Evolutionary conservation across 2,113 vertebrate species (phyloP), one percentile per base, ranked within the genome.

Genomic region (Rhinoderma darwinii): DNA sequence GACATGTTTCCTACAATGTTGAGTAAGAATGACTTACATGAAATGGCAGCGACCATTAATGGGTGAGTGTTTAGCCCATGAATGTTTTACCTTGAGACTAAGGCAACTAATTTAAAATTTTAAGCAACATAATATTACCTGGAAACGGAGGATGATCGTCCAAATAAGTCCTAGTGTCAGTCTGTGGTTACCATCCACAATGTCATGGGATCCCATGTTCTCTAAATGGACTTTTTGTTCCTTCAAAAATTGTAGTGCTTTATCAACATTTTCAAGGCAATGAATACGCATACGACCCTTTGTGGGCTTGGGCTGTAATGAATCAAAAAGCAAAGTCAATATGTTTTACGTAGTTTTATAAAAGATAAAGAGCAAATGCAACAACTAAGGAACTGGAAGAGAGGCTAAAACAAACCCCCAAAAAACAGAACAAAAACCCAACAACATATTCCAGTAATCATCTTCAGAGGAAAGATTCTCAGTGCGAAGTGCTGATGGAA

Each of bases 241-340:
- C 88, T 98, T 98, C 56, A 98, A 94, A 90, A 98, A 98, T 92
- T 98, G 97, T 88, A 98, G 90, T 0, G 97, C 97, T 91, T 98
- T 98, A 89, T 98, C 97, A 75, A 98, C 97, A 1, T 98, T 98
- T 90, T 98, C 97, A 91, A 98, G 93, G 89, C 96, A 98, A 93
- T 98, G 97, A 90, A 98, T 98, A 59, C 97, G 94, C 97, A 98
- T 98, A 37, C 97, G 96, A 73, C 97, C 97, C 89, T 97, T 97
- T 0, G 97, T 98, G 73, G 97, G 97, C 87, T 95, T 97, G 70
- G 97, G 97, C 96, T 97, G 89, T n/a, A 51, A 0, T 0, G 56
- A 59, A 51, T 27, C 27, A 73, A 88, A 70, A 1, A 54, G 41
- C 6, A 54, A 50, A 43, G 22, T 25, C 30, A 37, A 27, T 68